phyloP scores from a whole-genome alignment of 2,113 vertebrate species.

The Mormyrus lacerda region DNA sequence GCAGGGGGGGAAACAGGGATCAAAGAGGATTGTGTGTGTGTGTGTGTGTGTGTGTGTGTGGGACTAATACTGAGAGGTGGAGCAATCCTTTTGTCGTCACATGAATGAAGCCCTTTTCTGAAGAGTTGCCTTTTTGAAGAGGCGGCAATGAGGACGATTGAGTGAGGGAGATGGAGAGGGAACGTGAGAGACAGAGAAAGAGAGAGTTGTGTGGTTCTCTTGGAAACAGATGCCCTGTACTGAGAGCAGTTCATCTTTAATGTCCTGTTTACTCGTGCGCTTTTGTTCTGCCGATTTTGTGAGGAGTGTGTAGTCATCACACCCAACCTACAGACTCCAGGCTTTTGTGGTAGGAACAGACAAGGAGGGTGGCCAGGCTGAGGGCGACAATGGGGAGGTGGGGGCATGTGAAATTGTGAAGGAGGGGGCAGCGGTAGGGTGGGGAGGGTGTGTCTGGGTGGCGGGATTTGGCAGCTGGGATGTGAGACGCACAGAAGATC shows the following conservation, averaged over 20 bases:
- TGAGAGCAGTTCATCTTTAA: background rate
- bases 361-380: background rate
- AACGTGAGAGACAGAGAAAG: slow-evolving; percentile 32
- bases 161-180: slow-evolving; percentile 23
- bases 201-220: background rate
- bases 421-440: background rate
- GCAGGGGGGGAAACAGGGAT: background rate
- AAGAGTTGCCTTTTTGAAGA: slow-evolving; percentile 10
- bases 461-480: slow-evolving; percentile 56
- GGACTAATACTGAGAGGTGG: slow-evolving; percentile 3
- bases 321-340: background rate
- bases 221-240: background rate
- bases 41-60: background rate
- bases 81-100: background rate
- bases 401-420: background rate
- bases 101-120: slow-evolving; percentile 14
- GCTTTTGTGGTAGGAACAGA: background rate
- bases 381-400: slow-evolving; percentile 3
- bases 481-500: slow-evolving; percentile 46
- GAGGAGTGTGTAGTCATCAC: background rate
- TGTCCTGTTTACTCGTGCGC: background rate
- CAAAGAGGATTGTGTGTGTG: background rate
- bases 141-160: slow-evolving; percentile 9
- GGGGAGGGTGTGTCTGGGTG: background rate
- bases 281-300: background rate